These are phyloP conservation scores for Acanthoscelides obtectus DNA, from an alignment of 2,888 invertebrate genomes.

Conservation along the genomic window DNA sequence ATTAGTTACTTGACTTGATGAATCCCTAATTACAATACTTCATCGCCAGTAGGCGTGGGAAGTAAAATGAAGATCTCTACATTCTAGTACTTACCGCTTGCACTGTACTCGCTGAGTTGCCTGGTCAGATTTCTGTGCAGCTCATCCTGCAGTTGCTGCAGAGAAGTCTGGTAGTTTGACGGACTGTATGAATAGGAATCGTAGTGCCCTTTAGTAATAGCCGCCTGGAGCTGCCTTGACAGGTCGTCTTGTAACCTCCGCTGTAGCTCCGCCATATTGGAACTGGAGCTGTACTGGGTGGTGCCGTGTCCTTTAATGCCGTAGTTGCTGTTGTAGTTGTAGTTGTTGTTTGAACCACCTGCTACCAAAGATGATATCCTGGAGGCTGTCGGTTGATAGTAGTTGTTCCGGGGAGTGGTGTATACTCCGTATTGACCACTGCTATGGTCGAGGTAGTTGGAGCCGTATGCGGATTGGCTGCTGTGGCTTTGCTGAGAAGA, in stretches of 20 bases:
- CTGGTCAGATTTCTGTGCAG: conserved; percentile 40
- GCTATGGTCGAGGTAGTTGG: conserved; percentile 11
- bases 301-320: conserved; percentile 4
- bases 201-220: conserved; percentile 18
- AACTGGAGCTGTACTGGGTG: conserved; percentile 14
- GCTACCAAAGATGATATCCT: background rate
- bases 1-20: no score
- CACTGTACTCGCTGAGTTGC: conserved; percentile 33
- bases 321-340: conserved; percentile 10
- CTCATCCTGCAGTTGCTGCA: conserved; percentile 38
- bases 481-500: conserved; percentile 13
- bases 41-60: no score
- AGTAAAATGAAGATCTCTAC: no score
- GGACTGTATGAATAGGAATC: conserved; percentile 17
- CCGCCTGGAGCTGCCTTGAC: conserved; percentile 37
- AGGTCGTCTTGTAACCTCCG: conserved; percentile 33
- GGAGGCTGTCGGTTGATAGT: background rate
- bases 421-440: conserved; percentile 11
- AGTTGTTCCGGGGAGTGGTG: conserved; percentile 10
- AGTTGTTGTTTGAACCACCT: background rate
- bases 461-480: conserved; percentile 16
- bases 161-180: conserved; percentile 29
- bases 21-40: conserved; percentile 30
- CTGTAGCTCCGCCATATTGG: conserved; percentile 26
- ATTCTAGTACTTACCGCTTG: conserved; percentile 1